Evolutionary conservation across 35 echinoderm and acorn worm species (phyloP).

Genomic region (Ophiothrix spiculata): DNA sequence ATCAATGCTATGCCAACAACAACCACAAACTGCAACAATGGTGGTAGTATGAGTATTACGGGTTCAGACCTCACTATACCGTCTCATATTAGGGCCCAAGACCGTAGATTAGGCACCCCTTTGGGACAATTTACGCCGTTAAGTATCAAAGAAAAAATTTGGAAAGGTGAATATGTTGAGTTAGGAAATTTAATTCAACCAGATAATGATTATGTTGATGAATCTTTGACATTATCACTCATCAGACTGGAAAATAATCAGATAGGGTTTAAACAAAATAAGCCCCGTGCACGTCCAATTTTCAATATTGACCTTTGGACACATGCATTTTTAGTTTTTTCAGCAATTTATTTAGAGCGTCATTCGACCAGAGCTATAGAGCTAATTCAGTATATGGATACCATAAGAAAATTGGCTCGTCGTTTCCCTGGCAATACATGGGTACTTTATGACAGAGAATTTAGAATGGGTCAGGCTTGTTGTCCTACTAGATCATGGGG

Average conservation of each 20-base stretch:
- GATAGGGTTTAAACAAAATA: neutral
- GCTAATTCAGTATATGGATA: slow-evolving; percentile 14
- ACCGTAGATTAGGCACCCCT: too few relatives aligned
- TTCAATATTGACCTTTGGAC: slow-evolving; percentile 31
- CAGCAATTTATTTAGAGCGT: neutral
- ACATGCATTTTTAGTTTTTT: slow-evolving; percentile 7
- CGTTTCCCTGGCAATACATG: neutral
- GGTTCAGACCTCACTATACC: too few relatives aligned
- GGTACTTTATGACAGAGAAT: neutral
- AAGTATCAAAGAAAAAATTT: neutral
- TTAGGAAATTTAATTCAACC: neutral
- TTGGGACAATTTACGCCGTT: neutral
- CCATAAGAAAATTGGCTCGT: neutral
- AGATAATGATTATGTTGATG: neutral
- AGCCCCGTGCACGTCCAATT: neutral
- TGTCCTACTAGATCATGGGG: neutral
- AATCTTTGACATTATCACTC: neutral
- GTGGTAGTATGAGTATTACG: too few relatives aligned
- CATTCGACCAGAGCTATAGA: neutral
- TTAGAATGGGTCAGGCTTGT: neutral
- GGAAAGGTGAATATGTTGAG: neutral
- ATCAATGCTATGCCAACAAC: too few relatives aligned
- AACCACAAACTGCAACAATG: too few relatives aligned
- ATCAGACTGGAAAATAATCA: neutral
- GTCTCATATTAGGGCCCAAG: too few relatives aligned